Evolutionary conservation across 64 coral and sea anemone species (phyloP).

Genomic region (Stylophora pistillata): DNA sequence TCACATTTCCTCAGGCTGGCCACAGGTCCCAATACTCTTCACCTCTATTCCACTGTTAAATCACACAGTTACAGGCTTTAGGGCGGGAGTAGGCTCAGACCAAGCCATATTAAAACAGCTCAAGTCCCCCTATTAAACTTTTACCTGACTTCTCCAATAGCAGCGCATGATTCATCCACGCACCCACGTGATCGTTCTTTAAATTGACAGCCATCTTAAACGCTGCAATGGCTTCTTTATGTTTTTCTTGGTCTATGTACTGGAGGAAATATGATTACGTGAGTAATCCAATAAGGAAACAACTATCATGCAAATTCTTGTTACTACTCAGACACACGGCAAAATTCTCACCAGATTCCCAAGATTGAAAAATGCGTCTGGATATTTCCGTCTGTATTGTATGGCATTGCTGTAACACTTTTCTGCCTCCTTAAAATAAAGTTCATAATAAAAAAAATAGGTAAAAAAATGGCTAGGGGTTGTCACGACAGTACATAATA

Average conservation of each 20-base stretch:
- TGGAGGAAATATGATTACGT: not conserved
- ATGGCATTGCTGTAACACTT: conserved; percentile 79
- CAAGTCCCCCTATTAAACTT: not conserved
- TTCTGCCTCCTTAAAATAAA: conserved; percentile 76
- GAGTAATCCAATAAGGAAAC: not conserved
- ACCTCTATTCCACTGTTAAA: too few relatives aligned
- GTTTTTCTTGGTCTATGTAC: conserved; percentile 82
- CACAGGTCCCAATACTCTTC: too few relatives aligned
- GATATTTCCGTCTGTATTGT: conserved; percentile 56
- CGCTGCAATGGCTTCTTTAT: conserved; percentile 54
- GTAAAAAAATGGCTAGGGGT: too few relatives aligned
- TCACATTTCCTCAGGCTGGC: too few relatives aligned
- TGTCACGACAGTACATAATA: too few relatives aligned
- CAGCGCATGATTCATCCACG: conserved; percentile 88
- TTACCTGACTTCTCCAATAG: conserved; percentile 90
- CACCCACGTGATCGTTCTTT: conserved; percentile 80
- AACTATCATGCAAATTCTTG: not conserved
- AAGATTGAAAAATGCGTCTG: conserved; percentile 89
- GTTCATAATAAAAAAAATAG: not conserved
- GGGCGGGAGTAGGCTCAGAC: too few relatives aligned
- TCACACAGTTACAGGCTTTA: too few relatives aligned
- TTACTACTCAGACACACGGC: not conserved
- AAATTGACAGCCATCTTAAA: conserved; percentile 75
- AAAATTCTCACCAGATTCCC: conserved; percentile 78
- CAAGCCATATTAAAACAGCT: too few relatives aligned